Evolutionary conservation across 2,797 vertebrate species (phyloP).

Genomic region (Microctenopoma steveboyesi): DNA sequence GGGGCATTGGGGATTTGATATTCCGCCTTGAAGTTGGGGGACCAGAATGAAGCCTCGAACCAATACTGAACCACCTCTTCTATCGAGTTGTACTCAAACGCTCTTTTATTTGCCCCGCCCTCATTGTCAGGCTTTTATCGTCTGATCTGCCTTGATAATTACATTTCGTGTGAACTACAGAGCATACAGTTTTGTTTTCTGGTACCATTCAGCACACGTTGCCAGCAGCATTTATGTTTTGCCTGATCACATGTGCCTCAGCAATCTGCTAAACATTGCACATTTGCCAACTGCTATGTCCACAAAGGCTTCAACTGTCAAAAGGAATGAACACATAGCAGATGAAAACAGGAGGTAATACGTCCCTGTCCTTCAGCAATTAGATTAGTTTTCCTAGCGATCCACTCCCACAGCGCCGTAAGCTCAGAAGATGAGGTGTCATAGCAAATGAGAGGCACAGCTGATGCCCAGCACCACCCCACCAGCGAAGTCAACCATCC

Average conservation of each 20-base stretch:
- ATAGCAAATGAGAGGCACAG: slow-evolving; percentile 89
- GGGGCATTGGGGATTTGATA: slow-evolving; percentile 27
- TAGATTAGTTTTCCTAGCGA: slow-evolving; percentile 70
- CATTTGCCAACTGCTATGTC: slow-evolving; percentile 5
- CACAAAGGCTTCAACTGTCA: slow-evolving; percentile 16
- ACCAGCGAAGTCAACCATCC: slow-evolving; percentile 84
- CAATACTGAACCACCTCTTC: slow-evolving; percentile 51
- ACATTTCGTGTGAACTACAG: slow-evolving; percentile 19
- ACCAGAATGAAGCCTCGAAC: slow-evolving; percentile 50
- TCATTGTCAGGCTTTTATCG: slow-evolving; percentile 22
- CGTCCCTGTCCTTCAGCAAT: slow-evolving; percentile 80
- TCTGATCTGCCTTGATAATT: slow-evolving; percentile 37
- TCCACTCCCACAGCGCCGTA: slow-evolving; percentile 35
- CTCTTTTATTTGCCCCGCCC: slow-evolving; percentile 24
- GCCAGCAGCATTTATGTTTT: slow-evolving; percentile 9
- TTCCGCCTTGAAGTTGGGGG: slow-evolving; percentile 39
- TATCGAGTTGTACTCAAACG: slow-evolving; percentile 12
- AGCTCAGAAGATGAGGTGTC: slow-evolving; percentile 93
- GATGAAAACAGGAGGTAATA: slow-evolving; percentile 77
- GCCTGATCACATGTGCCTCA: slow-evolving; percentile 4
- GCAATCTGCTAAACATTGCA: background rate
- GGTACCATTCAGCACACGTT: slow-evolving; percentile 5
- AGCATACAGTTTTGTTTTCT: slow-evolving; percentile 3
- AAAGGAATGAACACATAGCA: slow-evolving; percentile 21
- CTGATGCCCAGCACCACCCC: slow-evolving; percentile 81